These are phyloP conservation scores for Cydia fagiglandana DNA, from an alignment of 1,140 invertebrate species.

Conservation along the genomic window DNA sequence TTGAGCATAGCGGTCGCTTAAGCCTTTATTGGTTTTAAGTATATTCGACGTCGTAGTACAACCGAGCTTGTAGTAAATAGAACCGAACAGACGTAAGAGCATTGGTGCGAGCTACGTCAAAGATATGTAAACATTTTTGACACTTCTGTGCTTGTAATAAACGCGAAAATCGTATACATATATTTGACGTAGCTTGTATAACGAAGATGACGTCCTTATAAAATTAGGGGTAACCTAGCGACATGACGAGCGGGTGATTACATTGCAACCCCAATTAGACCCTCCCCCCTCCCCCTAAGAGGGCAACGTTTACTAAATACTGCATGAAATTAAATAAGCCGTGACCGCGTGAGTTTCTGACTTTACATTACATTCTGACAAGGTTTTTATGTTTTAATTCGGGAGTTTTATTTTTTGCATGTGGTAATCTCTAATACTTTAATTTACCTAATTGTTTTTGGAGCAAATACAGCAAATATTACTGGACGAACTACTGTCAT, in stretches of 20 bases:
- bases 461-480: too few relatives aligned
- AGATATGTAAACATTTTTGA: neutral
- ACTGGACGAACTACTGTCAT: too few relatives aligned
- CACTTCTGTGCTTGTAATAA: neutral
- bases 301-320: conserved; percentile 1
- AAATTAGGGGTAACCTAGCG: neutral
- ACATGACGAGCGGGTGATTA: conserved; percentile 15
- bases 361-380: neutral
- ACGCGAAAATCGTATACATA: neutral
- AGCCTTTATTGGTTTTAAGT: neutral
- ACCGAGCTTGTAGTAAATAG: neutral
- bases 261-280: conserved; percentile 10
- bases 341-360: neutral
- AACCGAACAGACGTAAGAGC: neutral
- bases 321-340: conserved; percentile 7
- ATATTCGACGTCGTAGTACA: neutral
- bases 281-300: neutral
- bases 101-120: neutral
- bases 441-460: too few relatives aligned
- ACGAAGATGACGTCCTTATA: neutral
- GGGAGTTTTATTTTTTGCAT: too few relatives aligned
- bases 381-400: conserved; percentile 13
- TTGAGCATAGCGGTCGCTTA: neutral
- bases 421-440: too few relatives aligned
- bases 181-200: neutral